A percentile compares a stretch with the other conserved stretches of the same genome.
phyloP scores from a whole-genome alignment of 2,888 invertebrate species.

The Meganola albula region DNA sequence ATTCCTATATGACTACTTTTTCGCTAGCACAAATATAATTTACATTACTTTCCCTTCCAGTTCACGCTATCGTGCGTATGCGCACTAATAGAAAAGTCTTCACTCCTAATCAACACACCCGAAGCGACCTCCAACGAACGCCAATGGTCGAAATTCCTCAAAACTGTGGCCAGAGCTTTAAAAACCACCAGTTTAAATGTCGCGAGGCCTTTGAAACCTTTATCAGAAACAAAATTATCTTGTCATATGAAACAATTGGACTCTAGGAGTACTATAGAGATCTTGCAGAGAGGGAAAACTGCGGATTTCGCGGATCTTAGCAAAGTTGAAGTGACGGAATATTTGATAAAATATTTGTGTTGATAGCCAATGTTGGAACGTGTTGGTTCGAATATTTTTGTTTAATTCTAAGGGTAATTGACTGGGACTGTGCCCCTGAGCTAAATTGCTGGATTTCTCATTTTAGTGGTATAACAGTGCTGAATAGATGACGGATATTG shows the following conservation, averaged over 20 bases:
- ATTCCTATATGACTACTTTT: no score
- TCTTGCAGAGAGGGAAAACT: slow-evolving; percentile 57
- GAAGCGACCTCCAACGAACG: slow-evolving; percentile 64
- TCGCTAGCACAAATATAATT: no score
- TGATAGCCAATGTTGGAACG: no score
- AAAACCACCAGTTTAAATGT: slow-evolving; percentile 50
- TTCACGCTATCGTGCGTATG: slow-evolving; percentile 61
- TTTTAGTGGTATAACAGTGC: no score
- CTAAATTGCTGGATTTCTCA: no score
- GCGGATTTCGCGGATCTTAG: slow-evolving; percentile 59
- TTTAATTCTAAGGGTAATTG: no score
- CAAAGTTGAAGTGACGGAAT: slow-evolving; percentile 53
- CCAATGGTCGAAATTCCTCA: slow-evolving; percentile 76
- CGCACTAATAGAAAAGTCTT: slow-evolving; percentile 54
- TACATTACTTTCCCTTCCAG: slow-evolving; percentile 35
- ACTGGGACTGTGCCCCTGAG: no score
- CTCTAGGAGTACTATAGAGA: slow-evolving; percentile 59
- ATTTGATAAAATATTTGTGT: slow-evolving; percentile 57
- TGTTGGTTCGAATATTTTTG: no score
- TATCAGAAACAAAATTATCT: slow-evolving; percentile 41
- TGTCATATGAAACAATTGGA: slow-evolving; percentile 56
- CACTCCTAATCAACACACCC: slow-evolving; percentile 49
- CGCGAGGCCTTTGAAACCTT: slow-evolving; percentile 43
- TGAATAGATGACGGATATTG: no score
- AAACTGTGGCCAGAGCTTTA: slow-evolving; percentile 65